These are phyloP conservation scores for Phrynocephalus forsythii DNA, from an alignment of 2,797 vertebrate species.

Conservation along the genomic window DNA sequence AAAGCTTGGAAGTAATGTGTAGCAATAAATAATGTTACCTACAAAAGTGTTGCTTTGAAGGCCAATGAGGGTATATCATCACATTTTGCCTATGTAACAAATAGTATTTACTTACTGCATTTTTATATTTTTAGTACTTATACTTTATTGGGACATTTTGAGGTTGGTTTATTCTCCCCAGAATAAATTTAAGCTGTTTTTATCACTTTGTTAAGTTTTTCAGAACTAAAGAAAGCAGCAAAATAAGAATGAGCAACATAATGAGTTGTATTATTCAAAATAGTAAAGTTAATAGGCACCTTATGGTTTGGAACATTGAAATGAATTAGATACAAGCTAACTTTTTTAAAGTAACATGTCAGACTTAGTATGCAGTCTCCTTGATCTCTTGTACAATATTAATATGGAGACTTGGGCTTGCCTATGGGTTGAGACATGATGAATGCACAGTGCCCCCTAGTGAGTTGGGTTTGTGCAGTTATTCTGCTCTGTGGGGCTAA, in stretches of 20 bases:
- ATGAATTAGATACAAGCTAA: not conserved
- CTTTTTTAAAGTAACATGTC: not conserved
- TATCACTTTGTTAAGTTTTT: not conserved
- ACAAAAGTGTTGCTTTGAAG: not conserved
- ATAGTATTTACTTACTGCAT: not conserved
- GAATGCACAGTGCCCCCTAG: constrained; percentile 2
- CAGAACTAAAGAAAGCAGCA: not conserved
- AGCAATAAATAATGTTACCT: not conserved
- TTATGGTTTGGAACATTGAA: not conserved
- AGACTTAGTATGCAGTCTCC: not conserved
- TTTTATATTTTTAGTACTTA: not conserved
- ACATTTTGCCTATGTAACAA: not conserved
- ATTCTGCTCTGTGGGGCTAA: not conserved
- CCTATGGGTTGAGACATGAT: not conserved
- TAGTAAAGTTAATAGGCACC: too few relatives aligned
- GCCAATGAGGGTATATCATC: not conserved
- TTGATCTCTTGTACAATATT: not conserved
- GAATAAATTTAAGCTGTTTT: not conserved
- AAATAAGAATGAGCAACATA: too few relatives aligned
- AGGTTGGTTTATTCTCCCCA: not conserved
- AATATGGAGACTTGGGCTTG: not conserved
- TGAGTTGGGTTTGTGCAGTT: not conserved
- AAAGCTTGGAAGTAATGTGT: not conserved
- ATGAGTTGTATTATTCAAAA: too few relatives aligned
- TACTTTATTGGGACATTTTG: not conserved